Evolutionary conservation across 2,888 invertebrate genomes (phyloP), one percentile per base, ranked within the genome.

Genomic region (Sarcophaga variegata): DNA sequence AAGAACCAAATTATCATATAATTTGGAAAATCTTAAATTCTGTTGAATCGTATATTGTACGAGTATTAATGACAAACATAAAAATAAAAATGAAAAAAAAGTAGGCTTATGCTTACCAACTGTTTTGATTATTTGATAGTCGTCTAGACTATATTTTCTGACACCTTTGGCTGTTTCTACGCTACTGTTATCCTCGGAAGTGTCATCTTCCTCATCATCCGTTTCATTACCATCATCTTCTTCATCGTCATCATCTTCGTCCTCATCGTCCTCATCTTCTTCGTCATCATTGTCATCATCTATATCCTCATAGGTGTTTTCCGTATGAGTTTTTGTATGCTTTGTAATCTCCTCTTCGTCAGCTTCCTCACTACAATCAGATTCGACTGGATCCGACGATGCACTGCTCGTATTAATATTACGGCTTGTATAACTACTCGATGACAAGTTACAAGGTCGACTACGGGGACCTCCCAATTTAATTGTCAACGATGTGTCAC

Each of bases 71-170:
- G 37, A 37, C 37, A 37, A 37, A 37, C 8, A 25, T 17, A n/a
- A n/a, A 60, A 47, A 20, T 25, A 20, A 20, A 14, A n/a, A 69
- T 70, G 25, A 54, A 49, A 69, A n/a, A 20, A 20, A 47, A 47
- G 12, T 20, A 54, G 17, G 54, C 54, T 47, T 20, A 54, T 5
- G 54, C 54, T 47, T 92, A 97, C 97, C 97, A 88, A 97, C 97
- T 85, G 97, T 97, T 94, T 97, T 97, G 90, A 97, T 95, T 90
- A 97, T 97, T 93, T 97, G 97, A 91, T 97, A 96, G 92, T 97
- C 97, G 89, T 97, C 97, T 90, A 97, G 94, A 91, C 95, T 95
- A 91, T 95, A 96, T 90, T 95, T 95, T 89, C 95, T 92, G 47
- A 91, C 90, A 86, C 91, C 91, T 89, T 92, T 93, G 86, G 90